Evolutionary conservation across 2,797 vertebrate species (phyloP).

Genomic region (Cygnus olor): DNA sequence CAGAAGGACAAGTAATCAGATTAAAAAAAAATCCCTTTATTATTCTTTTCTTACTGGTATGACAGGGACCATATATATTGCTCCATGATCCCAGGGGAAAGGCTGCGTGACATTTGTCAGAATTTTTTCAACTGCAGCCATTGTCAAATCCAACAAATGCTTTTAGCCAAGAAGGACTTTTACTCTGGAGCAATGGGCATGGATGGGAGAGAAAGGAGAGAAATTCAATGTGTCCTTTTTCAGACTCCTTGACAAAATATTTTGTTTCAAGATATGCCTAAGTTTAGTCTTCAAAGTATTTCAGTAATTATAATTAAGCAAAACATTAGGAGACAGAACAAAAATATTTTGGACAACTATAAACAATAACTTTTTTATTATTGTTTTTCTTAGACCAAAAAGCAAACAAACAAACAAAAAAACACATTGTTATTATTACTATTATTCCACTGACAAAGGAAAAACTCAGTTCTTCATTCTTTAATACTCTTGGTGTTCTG

Average conservation of each 20-base stretch:
- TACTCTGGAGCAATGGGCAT: background rate
- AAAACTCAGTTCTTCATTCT: background rate
- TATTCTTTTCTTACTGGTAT: background rate
- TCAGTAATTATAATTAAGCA: background rate
- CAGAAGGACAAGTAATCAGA: background rate
- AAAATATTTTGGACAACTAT: background rate
- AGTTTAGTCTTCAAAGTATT: background rate
- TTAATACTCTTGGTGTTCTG: background rate
- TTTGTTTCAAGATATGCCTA: background rate
- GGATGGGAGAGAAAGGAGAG: background rate
- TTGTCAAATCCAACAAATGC: background rate
- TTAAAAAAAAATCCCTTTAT: background rate
- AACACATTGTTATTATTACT: background rate
- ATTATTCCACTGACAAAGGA: background rate
- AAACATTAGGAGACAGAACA: background rate
- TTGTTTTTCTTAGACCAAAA: background rate
- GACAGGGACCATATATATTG: background rate
- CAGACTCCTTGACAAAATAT: background rate
- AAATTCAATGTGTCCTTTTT: background rate
- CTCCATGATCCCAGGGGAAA: background rate
- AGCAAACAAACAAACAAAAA: background rate
- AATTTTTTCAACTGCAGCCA: background rate
- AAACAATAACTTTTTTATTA: background rate
- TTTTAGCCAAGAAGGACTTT: background rate
- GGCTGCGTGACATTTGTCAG: rapidly evolving